Percentiles rank a stretch among this genome's conserved stretches.
Evolutionary conservation across 2,797 vertebrate genomes (phyloP).

Genomic region (Neoniphon sammara): DNA sequence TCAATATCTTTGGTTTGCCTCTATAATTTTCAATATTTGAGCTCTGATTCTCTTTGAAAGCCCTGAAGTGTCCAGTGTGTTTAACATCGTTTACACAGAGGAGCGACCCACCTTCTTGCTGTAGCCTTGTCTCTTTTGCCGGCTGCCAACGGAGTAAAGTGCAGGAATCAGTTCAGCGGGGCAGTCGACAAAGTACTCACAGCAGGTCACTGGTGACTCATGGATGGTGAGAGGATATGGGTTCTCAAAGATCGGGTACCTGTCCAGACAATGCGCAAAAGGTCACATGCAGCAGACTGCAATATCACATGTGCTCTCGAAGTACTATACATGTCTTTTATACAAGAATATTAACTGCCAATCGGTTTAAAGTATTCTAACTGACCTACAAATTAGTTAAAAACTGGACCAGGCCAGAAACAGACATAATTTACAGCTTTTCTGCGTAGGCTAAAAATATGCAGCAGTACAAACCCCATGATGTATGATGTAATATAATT

Average conservation of each 20-base stretch:
- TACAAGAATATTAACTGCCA: neutral
- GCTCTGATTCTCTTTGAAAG: neutral
- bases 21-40: neutral
- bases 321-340: no score
- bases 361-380: neutral
- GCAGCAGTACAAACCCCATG: neutral
- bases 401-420: neutral
- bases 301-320: neutral
- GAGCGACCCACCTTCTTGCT: conserved; percentile 93
- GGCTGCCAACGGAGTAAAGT: conserved; percentile 94
- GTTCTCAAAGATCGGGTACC: conserved; percentile 99
- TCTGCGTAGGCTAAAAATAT: neutral
- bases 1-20: neutral
- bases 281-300: neutral
- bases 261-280: conserved; percentile 69
- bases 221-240: conserved; percentile 96
- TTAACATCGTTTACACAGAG: neutral
- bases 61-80: neutral
- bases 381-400: neutral
- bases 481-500: neutral
- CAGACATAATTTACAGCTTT: conserved; percentile 1
- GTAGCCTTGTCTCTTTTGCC: conserved; percentile 97
- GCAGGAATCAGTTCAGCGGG: conserved; percentile 96
- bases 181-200: conserved; percentile 98
- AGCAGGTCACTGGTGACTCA: conserved; percentile 97